phyloP scores from a whole-genome alignment of 2,797 vertebrate genomes.

The Gadopsis bispinosus region DNA sequence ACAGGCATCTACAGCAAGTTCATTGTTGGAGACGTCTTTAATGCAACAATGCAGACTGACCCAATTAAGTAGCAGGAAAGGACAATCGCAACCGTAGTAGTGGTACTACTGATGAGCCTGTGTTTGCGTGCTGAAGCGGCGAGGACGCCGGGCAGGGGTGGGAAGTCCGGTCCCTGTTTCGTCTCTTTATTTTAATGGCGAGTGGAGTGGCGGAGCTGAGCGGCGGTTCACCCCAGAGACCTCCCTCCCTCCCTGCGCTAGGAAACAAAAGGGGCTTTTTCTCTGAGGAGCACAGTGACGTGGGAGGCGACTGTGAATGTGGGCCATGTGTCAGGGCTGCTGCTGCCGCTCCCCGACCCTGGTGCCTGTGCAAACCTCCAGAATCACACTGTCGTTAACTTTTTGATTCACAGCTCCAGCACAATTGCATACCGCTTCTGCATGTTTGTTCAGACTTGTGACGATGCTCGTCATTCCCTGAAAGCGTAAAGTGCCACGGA shows the following conservation, averaged over 20 bases:
- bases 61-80: slow-evolving; percentile 74
- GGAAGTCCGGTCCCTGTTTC: slow-evolving; percentile 69
- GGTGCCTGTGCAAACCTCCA: slow-evolving; percentile 48
- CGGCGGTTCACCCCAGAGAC: slow-evolving; percentile 77
- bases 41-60: slow-evolving; percentile 69
- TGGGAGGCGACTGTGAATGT: slow-evolving; percentile 81
- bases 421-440: not conserved
- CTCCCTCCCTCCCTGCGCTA: slow-evolving; percentile 68
- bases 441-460: slow-evolving; percentile 29
- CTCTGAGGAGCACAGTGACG: slow-evolving; percentile 79
- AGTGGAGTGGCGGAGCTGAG: slow-evolving; percentile 72
- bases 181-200: slow-evolving; percentile 48
- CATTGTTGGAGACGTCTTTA: slow-evolving; percentile 68
- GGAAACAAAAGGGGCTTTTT: slow-evolving; percentile 81
- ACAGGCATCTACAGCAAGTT: slow-evolving; percentile 52
- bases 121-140: slow-evolving; percentile 78
- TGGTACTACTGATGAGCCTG: slow-evolving; percentile 71
- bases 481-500: slow-evolving; percentile 20
- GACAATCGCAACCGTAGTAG: slow-evolving; percentile 65
- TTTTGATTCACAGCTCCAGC: slow-evolving; percentile 24
- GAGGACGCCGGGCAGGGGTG: slow-evolving; percentile 69
- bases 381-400: slow-evolving; percentile 22
- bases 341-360: slow-evolving; percentile 49
- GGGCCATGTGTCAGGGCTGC: slow-evolving; percentile 82
- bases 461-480: slow-evolving; percentile 43